Evolutionary conservation across 1,140 invertebrate genomes (phyloP), one percentile per base, ranked within the genome.

Genomic region (Frieseomelitta varia): DNA sequence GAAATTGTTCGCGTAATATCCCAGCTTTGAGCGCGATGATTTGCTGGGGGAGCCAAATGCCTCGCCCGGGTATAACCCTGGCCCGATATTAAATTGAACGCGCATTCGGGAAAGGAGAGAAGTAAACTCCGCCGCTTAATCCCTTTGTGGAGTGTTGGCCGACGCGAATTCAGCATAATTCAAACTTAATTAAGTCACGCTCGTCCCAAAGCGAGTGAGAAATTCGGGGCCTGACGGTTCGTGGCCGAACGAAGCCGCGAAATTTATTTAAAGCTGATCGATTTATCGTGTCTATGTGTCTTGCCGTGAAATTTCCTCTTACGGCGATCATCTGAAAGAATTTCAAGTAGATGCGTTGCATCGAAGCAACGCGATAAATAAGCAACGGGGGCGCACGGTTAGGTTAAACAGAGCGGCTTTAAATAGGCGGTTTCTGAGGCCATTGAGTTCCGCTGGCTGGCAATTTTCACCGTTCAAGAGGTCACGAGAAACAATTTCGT

Each of bases 81-180:
- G 47, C 8, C 47, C 71, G 71, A 75, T 81, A 75, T 79, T 71
- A 81, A 81, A 81, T 74, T 27, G 71, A 67, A 81, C 58, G 27
- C 19, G 47, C 30, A 17, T 81, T 53, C 65, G 30, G 47, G 21
- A 74, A 34, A 53, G 71, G 56, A 73, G 71, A 34, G 79, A 53
- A 69, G 69, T 81, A 74, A 81, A 81, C 69, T 73, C 27, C 14
- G 65, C 27, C 77, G 77, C 30, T 79, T 71, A 55, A 71, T 69
- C 47, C 78, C 67, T 71, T 79, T 79, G 67, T 53, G 30, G 63
- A 34, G 51, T 24, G 77, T 69, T 56, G 47, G 39, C 39, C 78
- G 53, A 71, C 30, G 67, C 53, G 34, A 79, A 56, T 69, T 55
- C 51, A 21, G 61, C 77, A 67, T 55, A 71, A 79, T 79, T 79